These are phyloP conservation scores for Drosophila bocki DNA, from an alignment of 1,140 invertebrate genomes.

Conservation along the genomic window DNA sequence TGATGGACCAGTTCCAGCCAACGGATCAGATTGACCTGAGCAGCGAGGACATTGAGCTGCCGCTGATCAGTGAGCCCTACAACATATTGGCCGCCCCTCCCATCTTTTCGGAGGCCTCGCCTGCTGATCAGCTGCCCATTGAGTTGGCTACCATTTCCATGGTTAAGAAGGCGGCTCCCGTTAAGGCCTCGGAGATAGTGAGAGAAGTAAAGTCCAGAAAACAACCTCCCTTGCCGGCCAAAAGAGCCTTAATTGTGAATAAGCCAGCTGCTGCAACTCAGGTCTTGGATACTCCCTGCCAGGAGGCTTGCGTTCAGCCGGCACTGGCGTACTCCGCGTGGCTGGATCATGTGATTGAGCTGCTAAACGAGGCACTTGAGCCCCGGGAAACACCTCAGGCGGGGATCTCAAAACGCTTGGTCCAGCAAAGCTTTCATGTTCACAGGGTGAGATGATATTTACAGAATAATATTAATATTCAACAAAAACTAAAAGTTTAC, in stretches of 20 bases:
- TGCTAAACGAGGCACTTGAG: conserved; percentile 60
- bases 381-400: conserved; percentile 16
- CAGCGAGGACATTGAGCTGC: conserved; percentile 74
- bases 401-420: conserved; percentile 9
- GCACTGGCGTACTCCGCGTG: conserved; percentile 66
- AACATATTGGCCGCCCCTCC: conserved; percentile 63
- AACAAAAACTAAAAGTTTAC: not conserved
- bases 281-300: conserved; percentile 22
- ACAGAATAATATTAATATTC: not conserved
- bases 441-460: conserved; percentile 48
- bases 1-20: conserved; percentile 79
- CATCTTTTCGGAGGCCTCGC: conserved; percentile 39
- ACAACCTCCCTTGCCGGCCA: conserved; percentile 65
- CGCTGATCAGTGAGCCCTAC: conserved; percentile 56
- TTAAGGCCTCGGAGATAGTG: conserved; percentile 68
- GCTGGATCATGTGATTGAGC: conserved; percentile 79
- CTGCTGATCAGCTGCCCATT: conserved; percentile 61
- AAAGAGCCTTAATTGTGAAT: conserved; percentile 69
- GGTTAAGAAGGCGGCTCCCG: conserved; percentile 58
- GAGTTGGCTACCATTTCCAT: conserved; percentile 71
- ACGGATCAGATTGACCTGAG: conserved; percentile 79
- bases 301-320: conserved; percentile 43
- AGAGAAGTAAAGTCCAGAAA: conserved; percentile 60
- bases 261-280: not conserved
- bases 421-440: conserved; percentile 69